Percentiles rank a stretch among this genome's conserved stretches.
Evolutionary conservation across 2,113 vertebrate genomes (phyloP).

Genomic region (Brienomyrus brachyistius): DNA sequence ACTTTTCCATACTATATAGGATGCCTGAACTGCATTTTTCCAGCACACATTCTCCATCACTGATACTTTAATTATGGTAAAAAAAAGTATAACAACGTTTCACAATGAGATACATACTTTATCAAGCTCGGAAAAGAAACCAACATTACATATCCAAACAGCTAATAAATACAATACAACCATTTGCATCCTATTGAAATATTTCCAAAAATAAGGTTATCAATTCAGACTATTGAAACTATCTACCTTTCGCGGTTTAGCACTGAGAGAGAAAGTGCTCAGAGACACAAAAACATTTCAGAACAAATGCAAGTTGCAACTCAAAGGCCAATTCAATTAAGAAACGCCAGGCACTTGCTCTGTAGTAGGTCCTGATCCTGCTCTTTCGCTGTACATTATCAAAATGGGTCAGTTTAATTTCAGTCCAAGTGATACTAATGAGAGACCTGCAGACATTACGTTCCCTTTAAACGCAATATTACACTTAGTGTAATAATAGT

Average conservation of each 20-base stretch:
- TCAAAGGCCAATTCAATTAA: neutral
- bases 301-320: neutral
- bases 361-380: neutral
- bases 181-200: neutral
- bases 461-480: neutral
- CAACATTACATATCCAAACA: neutral
- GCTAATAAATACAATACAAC: neutral
- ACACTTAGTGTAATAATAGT: neutral
- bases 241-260: neutral
- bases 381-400: neutral
- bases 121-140: neutral
- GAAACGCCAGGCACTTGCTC: neutral
- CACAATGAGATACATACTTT: neutral
- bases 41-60: too few species aligned
- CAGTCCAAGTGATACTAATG: neutral
- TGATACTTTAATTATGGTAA: neutral
- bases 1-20: neutral
- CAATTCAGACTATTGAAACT: neutral
- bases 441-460: neutral
- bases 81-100: neutral
- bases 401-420: neutral
- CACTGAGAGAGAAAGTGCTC: neutral
- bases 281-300: neutral
- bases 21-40: neutral
- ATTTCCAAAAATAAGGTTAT: neutral